A percentile compares a stretch with the other conserved stretches of the same genome.
phyloP scores from a whole-genome alignment of 2,888 invertebrate genomes.

The Cerceris ruficornis region DNA sequence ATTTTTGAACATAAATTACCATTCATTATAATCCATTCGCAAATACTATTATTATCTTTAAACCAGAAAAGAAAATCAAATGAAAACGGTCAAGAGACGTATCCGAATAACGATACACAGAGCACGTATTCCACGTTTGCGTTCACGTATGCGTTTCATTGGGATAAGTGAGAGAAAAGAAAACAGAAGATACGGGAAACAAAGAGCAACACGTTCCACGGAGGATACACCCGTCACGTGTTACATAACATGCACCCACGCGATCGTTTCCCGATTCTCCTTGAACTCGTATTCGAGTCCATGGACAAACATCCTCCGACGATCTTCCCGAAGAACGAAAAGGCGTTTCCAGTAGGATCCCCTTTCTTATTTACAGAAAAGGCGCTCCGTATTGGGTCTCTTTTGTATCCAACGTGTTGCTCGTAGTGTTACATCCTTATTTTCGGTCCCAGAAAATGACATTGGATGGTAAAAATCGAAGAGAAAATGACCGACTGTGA shows the following conservation, averaged over 20 bases:
- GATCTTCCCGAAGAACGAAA: conserved; percentile 38
- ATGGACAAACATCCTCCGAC: conserved; percentile 52
- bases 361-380: conserved; percentile 48
- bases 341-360: conserved; percentile 41
- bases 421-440: background rate
- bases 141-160: conserved; percentile 23
- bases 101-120: no score
- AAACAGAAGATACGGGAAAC: conserved; percentile 33
- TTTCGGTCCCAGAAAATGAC: background rate
- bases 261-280: conserved; percentile 62
- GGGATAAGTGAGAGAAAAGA: conserved; percentile 32
- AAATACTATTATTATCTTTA: no score
- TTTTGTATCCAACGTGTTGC: conserved; percentile 2
- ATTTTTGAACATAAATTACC: no score
- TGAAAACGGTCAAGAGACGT: no score
- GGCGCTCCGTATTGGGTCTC: background rate
- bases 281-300: conserved; percentile 42
- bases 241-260: conserved; percentile 56
- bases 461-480: background rate
- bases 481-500: no score
- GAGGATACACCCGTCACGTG: conserved; percentile 56
- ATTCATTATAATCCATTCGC: no score
- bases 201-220: conserved; percentile 56
- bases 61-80: no score
- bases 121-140: conserved; percentile 10